phyloP scores from a whole-genome alignment of 2,888 invertebrate genomes.

The Tupiocoris notatus region DNA sequence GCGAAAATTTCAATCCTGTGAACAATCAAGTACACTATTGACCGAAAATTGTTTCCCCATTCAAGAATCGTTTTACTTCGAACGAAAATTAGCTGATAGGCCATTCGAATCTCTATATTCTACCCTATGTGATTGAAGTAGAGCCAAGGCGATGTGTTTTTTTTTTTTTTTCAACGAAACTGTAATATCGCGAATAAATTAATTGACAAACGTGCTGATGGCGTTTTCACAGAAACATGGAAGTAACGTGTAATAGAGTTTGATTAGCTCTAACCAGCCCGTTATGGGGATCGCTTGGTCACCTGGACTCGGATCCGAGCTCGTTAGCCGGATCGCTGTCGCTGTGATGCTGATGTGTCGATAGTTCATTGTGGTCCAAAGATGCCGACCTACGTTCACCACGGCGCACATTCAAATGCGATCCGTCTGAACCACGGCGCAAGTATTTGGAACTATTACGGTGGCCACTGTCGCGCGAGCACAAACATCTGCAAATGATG shows the following conservation, averaged over 20 bases:
- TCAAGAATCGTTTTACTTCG: no score
- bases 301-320: slow-evolving; percentile 50
- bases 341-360: slow-evolving; percentile 46
- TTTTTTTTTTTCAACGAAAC: no score
- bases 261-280: slow-evolving; percentile 33
- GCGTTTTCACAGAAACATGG: slow-evolving; percentile 28
- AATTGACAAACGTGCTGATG: background rate
- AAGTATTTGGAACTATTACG: slow-evolving; percentile 48
- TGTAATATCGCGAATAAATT: no score
- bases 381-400: slow-evolving; percentile 52
- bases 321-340: slow-evolving; percentile 51
- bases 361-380: slow-evolving; percentile 46
- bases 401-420: slow-evolving; percentile 54
- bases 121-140: no score
- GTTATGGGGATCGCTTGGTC: slow-evolving; percentile 45
- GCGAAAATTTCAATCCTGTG: no score
- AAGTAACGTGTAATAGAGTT: slow-evolving; percentile 32
- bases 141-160: no score
- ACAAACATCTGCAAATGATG: slow-evolving; percentile 76
- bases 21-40: no score
- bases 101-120: no score
- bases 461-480: slow-evolving; percentile 44
- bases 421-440: slow-evolving; percentile 52
- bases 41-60: no score
- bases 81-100: no score